phyloP scores from a whole-genome alignment of 2,797 vertebrate species.

The Antrozous pallidus region DNA sequence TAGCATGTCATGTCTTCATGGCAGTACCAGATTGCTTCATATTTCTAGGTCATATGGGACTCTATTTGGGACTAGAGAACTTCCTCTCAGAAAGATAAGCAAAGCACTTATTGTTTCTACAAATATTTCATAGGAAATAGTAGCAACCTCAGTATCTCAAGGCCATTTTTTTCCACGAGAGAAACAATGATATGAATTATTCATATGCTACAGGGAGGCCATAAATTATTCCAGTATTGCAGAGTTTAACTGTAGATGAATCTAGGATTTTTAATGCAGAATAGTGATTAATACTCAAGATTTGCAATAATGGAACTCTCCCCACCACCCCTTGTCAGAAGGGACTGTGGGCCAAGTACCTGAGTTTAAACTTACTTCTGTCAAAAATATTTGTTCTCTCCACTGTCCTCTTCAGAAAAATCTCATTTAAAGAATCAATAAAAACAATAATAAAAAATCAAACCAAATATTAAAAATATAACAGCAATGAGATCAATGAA shows the following conservation, averaged over 20 bases:
- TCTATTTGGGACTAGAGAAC: not conserved
- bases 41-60: not conserved
- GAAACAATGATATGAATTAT: slow-evolving; percentile 60
- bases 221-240: slow-evolving; percentile 62
- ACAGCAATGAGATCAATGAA: not conserved
- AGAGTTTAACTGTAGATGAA: slow-evolving; percentile 67
- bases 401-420: not conserved
- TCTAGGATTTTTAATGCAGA: slow-evolving; percentile 49
- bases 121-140: slow-evolving; percentile 45
- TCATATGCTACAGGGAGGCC: slow-evolving; percentile 54
- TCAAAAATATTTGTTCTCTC: not conserved
- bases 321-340: not conserved
- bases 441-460: not conserved
- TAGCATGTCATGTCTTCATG: not conserved
- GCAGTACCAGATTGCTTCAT: not conserved
- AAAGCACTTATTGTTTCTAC: not conserved
- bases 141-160: slow-evolving; percentile 43
- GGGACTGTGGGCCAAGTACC: not conserved
- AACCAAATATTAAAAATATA: not conserved
- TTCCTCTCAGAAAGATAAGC: not conserved
- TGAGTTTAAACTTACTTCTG: not conserved
- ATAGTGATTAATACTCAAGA: slow-evolving; percentile 61
- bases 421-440: not conserved
- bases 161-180: slow-evolving; percentile 34
- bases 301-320: slow-evolving; percentile 43